Evolutionary conservation across 2,888 invertebrate species (phyloP), one percentile per base, ranked within the genome.

Genomic region (Hirtodrosophila trivittata): DNA sequence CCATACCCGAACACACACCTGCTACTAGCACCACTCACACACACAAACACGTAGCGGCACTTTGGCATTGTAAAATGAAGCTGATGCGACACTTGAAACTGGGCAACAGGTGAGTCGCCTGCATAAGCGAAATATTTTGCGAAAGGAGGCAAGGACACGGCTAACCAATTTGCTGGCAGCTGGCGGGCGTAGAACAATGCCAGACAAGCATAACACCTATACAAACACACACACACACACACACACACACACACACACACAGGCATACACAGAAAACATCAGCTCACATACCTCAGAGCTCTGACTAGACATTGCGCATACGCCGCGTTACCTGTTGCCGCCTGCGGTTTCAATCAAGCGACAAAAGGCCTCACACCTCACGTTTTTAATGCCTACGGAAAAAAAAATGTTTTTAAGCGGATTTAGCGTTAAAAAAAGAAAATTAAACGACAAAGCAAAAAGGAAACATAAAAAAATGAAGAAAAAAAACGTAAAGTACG

Each of bases 361-460:
- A 16, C 46, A 28, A 51, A 54, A 50, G 35, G 32, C 12, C 13
- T 16, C 41, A 30, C 9, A 14, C 60, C 13, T 43, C 38, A 25
- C 56, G 16, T 18, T 47, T 42, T 46, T 42, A 64, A 64, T 59
- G 66, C 67, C 62, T 41, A 50, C 58, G n/a, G n/a, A n/a, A n/a
- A n/a, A n/a, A 42, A 59, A 76, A 80, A 84, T 65, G 65, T 62
- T 66, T 21, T 63, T 77, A 81, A 80, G 77, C 73, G 60, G 85
- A 54, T 84, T 77, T 42, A 10, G 52, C 28, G 28, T 28, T 28
- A 14, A 14, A 47, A 16, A 18, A 18, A 33, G 42, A 45, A 67
- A 64, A 59, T 69, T 52, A 55, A 68, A 49, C 47, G 57, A 59
- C 74, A 56, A 49, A 52, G 33, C 45, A 32, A 32, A 6, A 37